Evolutionary conservation across 2,888 invertebrate species (phyloP).

Genomic region (Melinaea marsaeus): DNA sequence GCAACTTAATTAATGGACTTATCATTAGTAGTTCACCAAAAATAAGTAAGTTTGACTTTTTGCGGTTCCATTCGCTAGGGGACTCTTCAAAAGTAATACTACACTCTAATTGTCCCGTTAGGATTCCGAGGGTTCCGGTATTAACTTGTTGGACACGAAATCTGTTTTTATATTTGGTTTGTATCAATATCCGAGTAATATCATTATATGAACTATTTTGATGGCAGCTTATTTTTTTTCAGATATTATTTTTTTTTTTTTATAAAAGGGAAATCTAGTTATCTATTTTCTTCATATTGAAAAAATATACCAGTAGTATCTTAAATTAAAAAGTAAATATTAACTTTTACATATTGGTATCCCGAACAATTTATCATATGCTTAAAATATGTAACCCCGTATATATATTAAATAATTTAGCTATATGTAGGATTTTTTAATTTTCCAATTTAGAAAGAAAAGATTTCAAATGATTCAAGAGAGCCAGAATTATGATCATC

Average conservation of each 20-base stretch:
- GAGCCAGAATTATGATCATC: constrained; percentile 16
- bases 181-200: constrained; percentile 9
- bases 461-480: neutral
- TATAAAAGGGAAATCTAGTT: neutral
- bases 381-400: no score
- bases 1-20: constrained; percentile 33
- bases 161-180: constrained; percentile 22
- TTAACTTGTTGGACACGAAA: constrained; percentile 21
- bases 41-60: constrained; percentile 37
- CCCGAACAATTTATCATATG: no score
- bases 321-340: no score
- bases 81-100: constrained; percentile 20
- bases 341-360: no score
- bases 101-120: constrained; percentile 32
- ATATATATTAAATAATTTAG: no score
- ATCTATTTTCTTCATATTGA: no score
- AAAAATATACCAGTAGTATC: no score
- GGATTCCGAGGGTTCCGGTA: constrained; percentile 18
- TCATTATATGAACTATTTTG: constrained; percentile 1
- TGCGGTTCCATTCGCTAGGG: constrained; percentile 28
- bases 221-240: neutral
- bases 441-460: constrained; percentile 2
- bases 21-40: constrained; percentile 33
- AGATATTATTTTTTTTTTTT: constrained; percentile 3
- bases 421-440: neutral